Percentiles rank a stretch among this genome's conserved stretches.
These are phyloP conservation scores for Amphipyra berbera DNA, from an alignment of 2,888 invertebrate species.

Conservation along the genomic window DNA sequence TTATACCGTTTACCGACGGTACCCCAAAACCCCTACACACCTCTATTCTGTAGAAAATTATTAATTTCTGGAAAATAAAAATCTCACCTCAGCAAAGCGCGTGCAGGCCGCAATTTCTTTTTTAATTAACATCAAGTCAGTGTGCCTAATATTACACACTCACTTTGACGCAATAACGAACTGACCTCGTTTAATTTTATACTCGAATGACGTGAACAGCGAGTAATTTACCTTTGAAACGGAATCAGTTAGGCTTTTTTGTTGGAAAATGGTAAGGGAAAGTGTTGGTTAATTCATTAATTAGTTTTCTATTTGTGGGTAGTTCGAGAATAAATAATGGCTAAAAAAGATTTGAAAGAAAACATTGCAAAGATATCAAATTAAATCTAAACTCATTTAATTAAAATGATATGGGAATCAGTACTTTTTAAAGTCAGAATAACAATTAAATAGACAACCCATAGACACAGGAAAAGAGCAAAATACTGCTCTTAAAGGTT, in stretches of 20 bases:
- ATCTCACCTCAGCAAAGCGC: constrained; percentile 28
- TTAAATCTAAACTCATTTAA: too few relatives aligned
- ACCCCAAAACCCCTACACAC: constrained; percentile 1
- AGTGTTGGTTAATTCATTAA: constrained; percentile 2
- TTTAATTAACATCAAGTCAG: constrained; percentile 59
- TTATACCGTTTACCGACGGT: not conserved
- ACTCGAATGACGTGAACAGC: constrained; percentile 32
- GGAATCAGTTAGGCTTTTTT: constrained; percentile 42
- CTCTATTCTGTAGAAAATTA: constrained; percentile 16
- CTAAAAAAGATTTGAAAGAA: too few relatives aligned
- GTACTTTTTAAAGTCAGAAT: too few relatives aligned
- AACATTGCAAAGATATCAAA: too few relatives aligned
- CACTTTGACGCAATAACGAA: constrained; percentile 53
- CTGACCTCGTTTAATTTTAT: constrained; percentile 56
- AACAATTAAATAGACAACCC: too few relatives aligned
- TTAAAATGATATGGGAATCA: too few relatives aligned
- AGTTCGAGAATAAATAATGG: too few relatives aligned
- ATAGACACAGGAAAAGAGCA: too few relatives aligned
- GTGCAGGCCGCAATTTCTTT: constrained; percentile 46
- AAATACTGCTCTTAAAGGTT: too few relatives aligned
- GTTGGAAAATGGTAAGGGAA: constrained; percentile 36
- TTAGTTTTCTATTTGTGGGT: constrained; percentile 3
- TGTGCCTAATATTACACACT: constrained; percentile 56
- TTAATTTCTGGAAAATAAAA: constrained; percentile 23
- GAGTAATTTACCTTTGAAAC: constrained; percentile 53